A percentile compares a stretch with the other conserved stretches of the same genome.
Evolutionary conservation across 1,140 invertebrate genomes (phyloP).

Genomic region (Ylistrum balloti): DNA sequence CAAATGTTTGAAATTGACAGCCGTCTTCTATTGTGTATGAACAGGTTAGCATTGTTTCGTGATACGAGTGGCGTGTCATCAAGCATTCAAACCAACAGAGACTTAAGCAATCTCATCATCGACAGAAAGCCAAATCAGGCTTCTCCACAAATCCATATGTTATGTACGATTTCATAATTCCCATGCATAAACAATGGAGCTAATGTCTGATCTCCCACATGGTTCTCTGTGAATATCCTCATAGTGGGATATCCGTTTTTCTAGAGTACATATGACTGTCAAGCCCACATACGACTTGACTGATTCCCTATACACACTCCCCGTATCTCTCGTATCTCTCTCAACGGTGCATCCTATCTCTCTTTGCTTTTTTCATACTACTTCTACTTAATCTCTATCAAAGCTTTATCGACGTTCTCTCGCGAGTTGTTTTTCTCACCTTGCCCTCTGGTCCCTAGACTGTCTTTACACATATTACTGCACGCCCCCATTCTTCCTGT

Average conservation of each 20-base stretch:
- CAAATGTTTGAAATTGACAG: no score
- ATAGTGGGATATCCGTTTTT: background rate
- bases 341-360: background rate
- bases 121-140: background rate
- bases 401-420: background rate
- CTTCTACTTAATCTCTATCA: background rate
- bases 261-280: background rate
- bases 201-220: background rate
- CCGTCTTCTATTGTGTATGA: no score
- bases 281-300: background rate
- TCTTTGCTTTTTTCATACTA: background rate
- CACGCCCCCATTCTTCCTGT: no score
- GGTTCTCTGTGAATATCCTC: background rate
- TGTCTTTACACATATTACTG: no score
- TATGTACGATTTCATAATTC: slow-evolving; percentile 30
- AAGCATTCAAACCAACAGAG: background rate
- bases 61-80: background rate
- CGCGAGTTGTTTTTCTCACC: background rate
- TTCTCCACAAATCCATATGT: background rate
- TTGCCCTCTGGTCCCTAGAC: no score
- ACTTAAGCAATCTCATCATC: background rate
- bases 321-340: no score
- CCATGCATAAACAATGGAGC: background rate
- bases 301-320: background rate
- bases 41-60: background rate